phyloP scores from a whole-genome alignment of 2,888 invertebrate genomes.

The Philonicus albiceps region DNA sequence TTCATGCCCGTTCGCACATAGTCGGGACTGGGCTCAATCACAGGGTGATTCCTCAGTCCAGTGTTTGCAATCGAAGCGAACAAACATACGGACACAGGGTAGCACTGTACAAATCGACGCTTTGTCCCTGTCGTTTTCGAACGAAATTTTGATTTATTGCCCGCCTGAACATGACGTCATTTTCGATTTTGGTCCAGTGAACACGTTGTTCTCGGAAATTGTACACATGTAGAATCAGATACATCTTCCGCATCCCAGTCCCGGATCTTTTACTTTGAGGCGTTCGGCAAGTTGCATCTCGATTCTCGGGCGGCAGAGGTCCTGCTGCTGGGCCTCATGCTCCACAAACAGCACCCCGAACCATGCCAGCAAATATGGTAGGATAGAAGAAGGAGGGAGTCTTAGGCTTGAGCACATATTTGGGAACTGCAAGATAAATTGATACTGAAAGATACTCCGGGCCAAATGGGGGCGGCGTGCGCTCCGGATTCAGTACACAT shows the following conservation, averaged over 20 bases:
- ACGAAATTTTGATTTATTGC: constrained; percentile 50
- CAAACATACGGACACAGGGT: background rate
- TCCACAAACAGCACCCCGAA: background rate
- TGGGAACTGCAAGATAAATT: constrained; percentile 25
- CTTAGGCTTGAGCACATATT: constrained; percentile 18
- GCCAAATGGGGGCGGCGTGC: constrained; percentile 26
- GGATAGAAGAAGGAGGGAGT: background rate
- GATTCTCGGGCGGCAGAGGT: background rate
- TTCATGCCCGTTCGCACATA: background rate
- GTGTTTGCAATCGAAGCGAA: constrained; percentile 12
- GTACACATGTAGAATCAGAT: constrained; percentile 34
- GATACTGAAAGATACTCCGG: constrained; percentile 17
- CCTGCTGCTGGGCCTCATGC: background rate
- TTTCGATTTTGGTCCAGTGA: constrained; percentile 51
- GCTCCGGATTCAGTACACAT: background rate
- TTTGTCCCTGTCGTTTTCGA: constrained; percentile 42
- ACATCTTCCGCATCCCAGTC: background rate
- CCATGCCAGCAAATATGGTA: constrained; percentile 8
- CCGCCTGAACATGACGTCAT: constrained; percentile 51
- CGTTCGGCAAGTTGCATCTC: background rate
- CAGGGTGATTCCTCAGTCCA: background rate
- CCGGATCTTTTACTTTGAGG: background rate
- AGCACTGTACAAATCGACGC: constrained; percentile 2
- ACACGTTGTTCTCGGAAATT: constrained; percentile 49
- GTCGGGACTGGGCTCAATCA: background rate